phyloP scores from a whole-genome alignment of 2,797 vertebrate genomes.

The Adelosebastes latens region DNA sequence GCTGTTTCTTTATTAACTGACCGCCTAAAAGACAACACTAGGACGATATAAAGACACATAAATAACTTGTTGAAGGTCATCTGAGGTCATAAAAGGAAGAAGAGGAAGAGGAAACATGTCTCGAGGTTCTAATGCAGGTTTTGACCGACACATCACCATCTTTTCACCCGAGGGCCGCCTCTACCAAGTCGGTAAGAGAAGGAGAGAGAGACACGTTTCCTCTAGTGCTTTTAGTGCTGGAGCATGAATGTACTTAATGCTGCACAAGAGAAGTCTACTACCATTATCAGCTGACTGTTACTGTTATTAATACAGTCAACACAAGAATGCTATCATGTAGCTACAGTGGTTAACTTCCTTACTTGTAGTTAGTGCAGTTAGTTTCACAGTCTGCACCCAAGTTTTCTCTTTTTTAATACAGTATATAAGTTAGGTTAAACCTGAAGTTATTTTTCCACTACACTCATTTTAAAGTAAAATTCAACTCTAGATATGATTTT shows the following conservation, averaged over 20 bases:
- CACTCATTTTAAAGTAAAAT: too few relatives aligned
- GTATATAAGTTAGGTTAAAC: accelerated
- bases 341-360: background rate
- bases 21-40: background rate
- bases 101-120: constrained; percentile 70
- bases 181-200: constrained; percentile 86
- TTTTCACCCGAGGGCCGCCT: constrained; percentile 87
- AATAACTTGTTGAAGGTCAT: constrained; percentile 7
- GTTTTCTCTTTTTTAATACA: too few relatives aligned
- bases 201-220: constrained; percentile 57
- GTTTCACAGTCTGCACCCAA: background rate
- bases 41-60: background rate
- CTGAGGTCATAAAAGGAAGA: constrained; percentile 21
- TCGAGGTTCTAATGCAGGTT: constrained; percentile 84
- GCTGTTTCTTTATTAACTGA: background rate
- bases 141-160: constrained; percentile 88
- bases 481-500: too few relatives aligned
- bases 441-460: too few relatives aligned
- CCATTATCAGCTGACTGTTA: accelerated
- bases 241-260: too few relatives aligned
- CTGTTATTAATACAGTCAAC: background rate
- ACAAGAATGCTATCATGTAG: background rate
- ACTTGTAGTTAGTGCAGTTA: background rate
- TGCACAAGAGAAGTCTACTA: background rate
- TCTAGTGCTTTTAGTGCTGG: background rate